Conservation (phyloP, 2,888 invertebrate genomes). For the Callimorpha dominula region DNA sequence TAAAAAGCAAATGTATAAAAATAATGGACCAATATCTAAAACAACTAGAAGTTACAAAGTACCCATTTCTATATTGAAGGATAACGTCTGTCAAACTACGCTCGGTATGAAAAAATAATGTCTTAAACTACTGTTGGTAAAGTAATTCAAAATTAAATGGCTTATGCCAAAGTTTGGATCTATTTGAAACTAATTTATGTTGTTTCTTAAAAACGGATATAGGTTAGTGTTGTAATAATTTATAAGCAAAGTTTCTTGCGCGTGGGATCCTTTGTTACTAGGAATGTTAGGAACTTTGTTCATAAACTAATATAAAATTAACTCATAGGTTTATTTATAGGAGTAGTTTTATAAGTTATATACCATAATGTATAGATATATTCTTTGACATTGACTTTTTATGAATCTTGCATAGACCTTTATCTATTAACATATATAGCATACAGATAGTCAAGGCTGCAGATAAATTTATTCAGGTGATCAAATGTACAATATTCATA, state of each 20-base stretch:
- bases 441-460: no score
- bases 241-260: conserved; percentile 54
- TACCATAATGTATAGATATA: neutral
- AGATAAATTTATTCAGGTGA: no score
- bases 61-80: neutral
- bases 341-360: neutral
- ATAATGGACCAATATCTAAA: neutral
- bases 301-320: conserved; percentile 7
- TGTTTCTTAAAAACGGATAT: conserved; percentile 52
- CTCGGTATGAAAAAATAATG: neutral
- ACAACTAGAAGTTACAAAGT: neutral
- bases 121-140: conserved; percentile 18
- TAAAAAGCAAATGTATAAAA: no score
- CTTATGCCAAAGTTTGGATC: conserved; percentile 27
- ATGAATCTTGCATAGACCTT: neutral
- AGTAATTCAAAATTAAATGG: conserved; percentile 41
- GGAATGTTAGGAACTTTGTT: conserved; percentile 43
- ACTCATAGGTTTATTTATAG: neutral
- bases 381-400: neutral
- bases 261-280: conserved; percentile 52
- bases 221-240: conserved; percentile 54
- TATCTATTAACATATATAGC: no score
- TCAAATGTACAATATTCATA: neutral
- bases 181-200: conserved; percentile 37
- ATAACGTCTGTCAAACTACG: neutral